Conservation (phyloP, 1,140 invertebrate genomes). For the Aphelinus atriplicis region DNA sequence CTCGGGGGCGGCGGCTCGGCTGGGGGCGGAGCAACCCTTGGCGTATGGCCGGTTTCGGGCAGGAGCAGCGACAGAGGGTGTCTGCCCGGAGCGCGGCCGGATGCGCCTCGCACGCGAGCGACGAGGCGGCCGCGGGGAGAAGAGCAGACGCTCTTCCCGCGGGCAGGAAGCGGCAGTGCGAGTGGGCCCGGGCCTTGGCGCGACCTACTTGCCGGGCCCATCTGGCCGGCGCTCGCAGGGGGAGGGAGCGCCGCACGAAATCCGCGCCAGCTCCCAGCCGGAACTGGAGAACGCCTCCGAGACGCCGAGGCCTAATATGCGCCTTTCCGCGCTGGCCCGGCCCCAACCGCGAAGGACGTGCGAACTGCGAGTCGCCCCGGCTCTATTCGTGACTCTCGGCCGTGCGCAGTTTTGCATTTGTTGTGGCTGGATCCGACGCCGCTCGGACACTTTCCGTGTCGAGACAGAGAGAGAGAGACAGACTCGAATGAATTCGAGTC, state of each 20-base stretch:
- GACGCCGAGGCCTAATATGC: no score
- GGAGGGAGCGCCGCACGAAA: background rate
- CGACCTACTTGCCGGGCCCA: constrained; percentile 27
- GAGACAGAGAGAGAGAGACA: no score
- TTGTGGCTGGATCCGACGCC: no score
- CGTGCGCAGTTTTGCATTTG: no score
- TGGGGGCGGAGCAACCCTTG: no score
- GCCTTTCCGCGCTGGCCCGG: constrained; percentile 2
- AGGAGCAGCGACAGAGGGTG: no score
- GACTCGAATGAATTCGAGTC: no score
- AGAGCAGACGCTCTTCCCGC: background rate
- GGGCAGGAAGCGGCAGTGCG: constrained; percentile 13
- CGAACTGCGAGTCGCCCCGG: constrained; percentile 4
- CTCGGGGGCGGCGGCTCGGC: no score
- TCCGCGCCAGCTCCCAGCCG: constrained; percentile 4
- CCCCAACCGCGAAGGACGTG: constrained; percentile 16
- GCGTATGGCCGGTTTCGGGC: no score
- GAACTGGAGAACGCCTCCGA: constrained; percentile 3
- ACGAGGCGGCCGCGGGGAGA: background rate
- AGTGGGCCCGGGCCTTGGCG: background rate
- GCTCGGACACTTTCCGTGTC: no score
- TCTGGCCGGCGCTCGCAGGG: constrained; percentile 1
- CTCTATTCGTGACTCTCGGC: no score
- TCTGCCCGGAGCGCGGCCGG: no score
- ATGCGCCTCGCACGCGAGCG: background rate